Evolutionary conservation across 2,888 invertebrate genomes (phyloP).

Genomic region (Agriotes lineatus): DNA sequence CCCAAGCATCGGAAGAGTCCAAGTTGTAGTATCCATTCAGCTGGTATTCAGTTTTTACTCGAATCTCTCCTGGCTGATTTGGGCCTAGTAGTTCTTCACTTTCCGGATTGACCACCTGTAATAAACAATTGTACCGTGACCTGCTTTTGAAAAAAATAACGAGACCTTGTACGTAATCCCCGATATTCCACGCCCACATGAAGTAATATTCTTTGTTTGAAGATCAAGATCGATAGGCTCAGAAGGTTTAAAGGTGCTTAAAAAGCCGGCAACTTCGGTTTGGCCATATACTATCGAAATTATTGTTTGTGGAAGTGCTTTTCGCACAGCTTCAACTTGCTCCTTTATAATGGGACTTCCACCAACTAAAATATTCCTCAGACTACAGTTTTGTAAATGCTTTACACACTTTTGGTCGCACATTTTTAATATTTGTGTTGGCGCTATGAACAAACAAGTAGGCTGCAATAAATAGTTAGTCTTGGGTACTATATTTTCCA

Average conservation of each 20-base stretch:
- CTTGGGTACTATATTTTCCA: too few species aligned
- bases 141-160: too few species aligned
- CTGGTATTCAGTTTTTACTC: too few species aligned
- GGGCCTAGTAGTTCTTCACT: too few species aligned
- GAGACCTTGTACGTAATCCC: constrained; percentile 59
- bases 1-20: too few species aligned
- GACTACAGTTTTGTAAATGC: too few species aligned
- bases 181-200: constrained; percentile 53
- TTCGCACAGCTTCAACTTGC: constrained; percentile 52
- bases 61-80: constrained; percentile 67
- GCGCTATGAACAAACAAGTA: too few species aligned
- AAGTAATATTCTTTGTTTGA: constrained; percentile 54
- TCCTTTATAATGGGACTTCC: constrained; percentile 55
- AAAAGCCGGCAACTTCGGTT: constrained; percentile 54
- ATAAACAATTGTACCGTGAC: constrained; percentile 46
- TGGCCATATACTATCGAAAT: constrained; percentile 58
- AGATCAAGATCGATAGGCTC: constrained; percentile 52
- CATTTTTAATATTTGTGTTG: too few species aligned
- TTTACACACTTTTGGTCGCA: too few species aligned
- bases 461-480: too few species aligned
- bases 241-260: constrained; percentile 52
- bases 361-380: constrained; percentile 53
- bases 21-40: too few species aligned
- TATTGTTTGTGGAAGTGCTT: constrained; percentile 59
- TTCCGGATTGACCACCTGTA: not conserved